A percentile compares a stretch with the other conserved stretches of the same genome.
These are phyloP conservation scores for Drosophila repletoides DNA, from an alignment of 1,140 invertebrate genomes.

Conservation along the genomic window DNA sequence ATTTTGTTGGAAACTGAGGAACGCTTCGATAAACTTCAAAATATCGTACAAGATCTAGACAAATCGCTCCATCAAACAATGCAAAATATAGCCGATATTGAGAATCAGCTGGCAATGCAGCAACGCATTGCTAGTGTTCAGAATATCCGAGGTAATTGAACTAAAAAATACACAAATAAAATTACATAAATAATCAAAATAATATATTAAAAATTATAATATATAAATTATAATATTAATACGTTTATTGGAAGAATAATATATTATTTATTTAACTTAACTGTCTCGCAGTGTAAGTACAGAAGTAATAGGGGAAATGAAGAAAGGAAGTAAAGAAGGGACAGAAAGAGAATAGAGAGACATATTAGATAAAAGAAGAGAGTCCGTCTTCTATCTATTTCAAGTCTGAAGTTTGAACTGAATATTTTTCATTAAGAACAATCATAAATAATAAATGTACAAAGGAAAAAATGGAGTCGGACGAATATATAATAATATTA, in stretches of 20 bases:
- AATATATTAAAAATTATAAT: neutral
- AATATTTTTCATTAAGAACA: too few relatives aligned
- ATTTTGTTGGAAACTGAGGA: slow-evolving; percentile 81
- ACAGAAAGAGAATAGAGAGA: too few relatives aligned
- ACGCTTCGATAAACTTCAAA: slow-evolving; percentile 70
- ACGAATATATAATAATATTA: too few relatives aligned
- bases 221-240: neutral
- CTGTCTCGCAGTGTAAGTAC: too few relatives aligned
- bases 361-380: too few relatives aligned
- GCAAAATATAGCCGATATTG: slow-evolving; percentile 69
- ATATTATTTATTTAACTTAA: neutral
- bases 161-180: neutral
- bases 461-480: too few relatives aligned
- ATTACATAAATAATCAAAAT: neutral
- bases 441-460: too few relatives aligned
- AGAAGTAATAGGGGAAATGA: too few relatives aligned
- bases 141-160: slow-evolving; percentile 63
- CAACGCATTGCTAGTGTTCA: slow-evolving; percentile 65
- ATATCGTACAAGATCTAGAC: slow-evolving; percentile 50
- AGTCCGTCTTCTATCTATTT: too few relatives aligned
- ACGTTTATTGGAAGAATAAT: neutral
- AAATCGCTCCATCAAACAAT: slow-evolving; percentile 61
- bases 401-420: too few relatives aligned
- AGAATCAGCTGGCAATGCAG: slow-evolving; percentile 75
- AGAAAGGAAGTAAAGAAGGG: too few relatives aligned